phyloP scores from a whole-genome alignment of 2,113 vertebrate genomes.

The Poecile atricapillus region DNA sequence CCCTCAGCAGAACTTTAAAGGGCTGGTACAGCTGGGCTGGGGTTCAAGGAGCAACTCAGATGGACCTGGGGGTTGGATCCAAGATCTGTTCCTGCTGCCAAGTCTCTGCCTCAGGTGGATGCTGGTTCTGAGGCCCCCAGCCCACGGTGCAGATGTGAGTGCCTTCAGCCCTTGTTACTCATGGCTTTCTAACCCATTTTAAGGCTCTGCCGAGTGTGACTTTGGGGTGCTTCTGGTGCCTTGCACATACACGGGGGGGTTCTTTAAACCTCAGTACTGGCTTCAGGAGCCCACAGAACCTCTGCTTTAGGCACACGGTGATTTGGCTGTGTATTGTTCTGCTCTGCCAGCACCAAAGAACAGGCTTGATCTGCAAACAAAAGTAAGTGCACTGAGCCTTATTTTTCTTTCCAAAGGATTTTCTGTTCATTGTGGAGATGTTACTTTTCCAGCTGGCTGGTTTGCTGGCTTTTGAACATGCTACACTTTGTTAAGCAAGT shows the following conservation, averaged over 20 bases:
- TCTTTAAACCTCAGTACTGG: neutral
- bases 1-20: neutral
- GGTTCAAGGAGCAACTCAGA: fast-evolving
- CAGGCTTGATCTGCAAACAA: neutral
- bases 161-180: neutral
- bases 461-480: neutral
- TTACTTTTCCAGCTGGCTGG: neutral
- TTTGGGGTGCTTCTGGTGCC: neutral
- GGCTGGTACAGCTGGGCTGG: neutral
- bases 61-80: neutral
- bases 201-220: neutral
- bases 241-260: neutral
- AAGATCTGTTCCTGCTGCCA: neutral
- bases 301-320: fast-evolving
- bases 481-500: neutral
- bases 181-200: fast-evolving
- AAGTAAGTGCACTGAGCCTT: neutral
- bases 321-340: fast-evolving
- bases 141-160: fast-evolving
- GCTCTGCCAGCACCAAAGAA: neutral
- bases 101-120: neutral
- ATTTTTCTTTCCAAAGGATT: neutral
- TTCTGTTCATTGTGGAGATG: neutral
- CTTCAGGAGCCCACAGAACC: neutral
- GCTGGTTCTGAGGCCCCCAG: neutral